Percentiles rank a stretch among this genome's conserved stretches.
phyloP scores from a whole-genome alignment of 2,113 vertebrate species.

The Silurus glanis region DNA sequence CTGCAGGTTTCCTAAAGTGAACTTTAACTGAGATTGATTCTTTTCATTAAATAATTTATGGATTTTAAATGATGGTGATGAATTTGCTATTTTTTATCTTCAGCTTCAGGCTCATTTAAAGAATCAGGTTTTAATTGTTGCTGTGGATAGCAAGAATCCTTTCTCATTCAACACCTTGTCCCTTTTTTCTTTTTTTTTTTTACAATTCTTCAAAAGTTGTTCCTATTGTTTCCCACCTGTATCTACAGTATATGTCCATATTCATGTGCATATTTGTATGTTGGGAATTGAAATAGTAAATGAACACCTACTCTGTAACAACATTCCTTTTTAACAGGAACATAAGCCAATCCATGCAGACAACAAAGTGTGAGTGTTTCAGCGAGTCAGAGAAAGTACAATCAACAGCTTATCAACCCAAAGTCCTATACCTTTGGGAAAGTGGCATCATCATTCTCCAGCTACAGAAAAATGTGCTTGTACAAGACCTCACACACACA shows the following conservation, averaged over 20 bases:
- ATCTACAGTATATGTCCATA: not conserved
- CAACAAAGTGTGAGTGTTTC: not conserved
- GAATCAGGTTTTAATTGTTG: constrained; percentile 41
- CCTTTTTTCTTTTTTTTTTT: not conserved
- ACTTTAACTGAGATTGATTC: constrained; percentile 39
- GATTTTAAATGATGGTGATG: constrained; percentile 29
- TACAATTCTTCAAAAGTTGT: not conserved
- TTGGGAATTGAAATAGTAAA: not conserved
- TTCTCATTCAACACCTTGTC: constrained; percentile 12
- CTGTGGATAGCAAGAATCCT: constrained; percentile 14
- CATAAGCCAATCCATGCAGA: not conserved
- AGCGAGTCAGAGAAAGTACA: constrained; percentile 18
- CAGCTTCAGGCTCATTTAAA: constrained; percentile 24
- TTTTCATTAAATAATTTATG: constrained; percentile 36
- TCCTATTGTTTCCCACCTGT: not conserved
- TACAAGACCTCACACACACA: not conserved
- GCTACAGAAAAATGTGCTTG: not conserved
- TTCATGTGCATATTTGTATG: not conserved
- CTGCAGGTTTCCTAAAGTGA: constrained; percentile 27
- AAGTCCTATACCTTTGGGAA: not conserved
- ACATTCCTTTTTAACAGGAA: not conserved
- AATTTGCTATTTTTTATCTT: constrained; percentile 35
- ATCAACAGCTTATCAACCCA: constrained; percentile 1
- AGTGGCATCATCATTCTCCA: not conserved
- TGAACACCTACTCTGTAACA: not conserved